Percentiles rank a stretch among this genome's conserved stretches.
Evolutionary conservation across 2,797 vertebrate genomes (phyloP).

Genomic region (Urophycis tenuis): DNA sequence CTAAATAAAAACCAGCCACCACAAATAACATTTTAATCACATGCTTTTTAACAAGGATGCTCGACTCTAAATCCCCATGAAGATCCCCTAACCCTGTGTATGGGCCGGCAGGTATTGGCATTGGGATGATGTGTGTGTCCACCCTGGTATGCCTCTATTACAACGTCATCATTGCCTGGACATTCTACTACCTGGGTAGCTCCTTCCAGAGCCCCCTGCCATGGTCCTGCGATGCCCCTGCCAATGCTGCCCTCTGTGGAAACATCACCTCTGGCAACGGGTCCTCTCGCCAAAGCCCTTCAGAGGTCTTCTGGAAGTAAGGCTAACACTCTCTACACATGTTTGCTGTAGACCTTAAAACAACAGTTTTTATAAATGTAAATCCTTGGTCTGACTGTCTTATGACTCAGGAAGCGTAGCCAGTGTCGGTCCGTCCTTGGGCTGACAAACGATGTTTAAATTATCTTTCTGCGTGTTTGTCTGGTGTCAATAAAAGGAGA

Average conservation of each 20-base stretch:
- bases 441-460: not conserved
- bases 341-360: not conserved
- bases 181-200: constrained; percentile 78
- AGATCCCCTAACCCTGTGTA: not conserved
- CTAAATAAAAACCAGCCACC: too few species aligned
- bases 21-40: not conserved
- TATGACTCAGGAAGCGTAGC: not conserved
- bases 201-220: constrained; percentile 84
- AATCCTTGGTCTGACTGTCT: not conserved
- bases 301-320: constrained; percentile 84
- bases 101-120: constrained; percentile 71
- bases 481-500: not conserved
- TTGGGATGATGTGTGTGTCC: constrained; percentile 79
- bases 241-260: constrained; percentile 63
- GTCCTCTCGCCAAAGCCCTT: constrained; percentile 60
- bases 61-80: not conserved
- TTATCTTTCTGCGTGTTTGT: not conserved
- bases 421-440: not conserved
- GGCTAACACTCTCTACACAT: constrained; percentile 26
- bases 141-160: constrained; percentile 79
- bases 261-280: constrained; percentile 42
- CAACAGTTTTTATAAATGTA: not conserved
- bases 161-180: constrained; percentile 82
- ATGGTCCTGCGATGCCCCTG: constrained; percentile 67
- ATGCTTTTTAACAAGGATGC: not conserved